Base-by-base conservation (phyloP, 1,140 invertebrate species). In the Dufourea novaeangliae region DNA sequence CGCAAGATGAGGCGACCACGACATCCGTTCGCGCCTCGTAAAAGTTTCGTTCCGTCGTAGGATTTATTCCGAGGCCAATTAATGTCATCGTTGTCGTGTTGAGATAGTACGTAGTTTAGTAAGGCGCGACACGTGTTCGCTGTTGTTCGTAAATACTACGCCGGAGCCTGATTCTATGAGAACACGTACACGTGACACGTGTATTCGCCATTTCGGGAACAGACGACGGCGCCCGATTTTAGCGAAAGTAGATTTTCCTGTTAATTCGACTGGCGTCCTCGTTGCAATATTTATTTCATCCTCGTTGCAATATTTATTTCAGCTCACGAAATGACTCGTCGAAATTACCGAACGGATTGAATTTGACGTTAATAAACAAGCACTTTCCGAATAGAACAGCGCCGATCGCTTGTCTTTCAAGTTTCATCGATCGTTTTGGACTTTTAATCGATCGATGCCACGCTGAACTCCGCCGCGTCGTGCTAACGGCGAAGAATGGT, bases 111-210 rank as follows among this genome's bases (percentile, higher is more conserved):
- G 74, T 78, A 77, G 56, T 80, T 84, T 78, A 79, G 59, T 78
- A 81, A 78, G 79, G 56, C 52, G 62, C 52, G 82, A 84, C 84
- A 84, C 82, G 82, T 85, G 83, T 84, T 84, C 50, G 59, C 68
- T 54, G 78, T 81, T 84, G 78, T 85, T 78, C 78, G 82, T 81
- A 81, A 85, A 84, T 84, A 83, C 66, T 71, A 63, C 34, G n/a
- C 61, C 39, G 69, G 54, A 25, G 54, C 62, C 59, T 69, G 67
- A 67, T 74, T 84, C 75, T 66, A 57, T 82, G 84, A 82, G 82
- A 85, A 85, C 79, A 74, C 79, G 67, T 74, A 66, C 79, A 84
- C 74, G 67, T 79, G 82, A 76, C 82, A 81, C 79, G 66, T 73
- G 82, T 78, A 71, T 57, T 57, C 54, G 63, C 46, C 41, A 64